Evolutionary conservation across 1,140 invertebrate species (phyloP), one percentile per base, ranked within the genome.

Genomic region (Charaxes varanes): DNA sequence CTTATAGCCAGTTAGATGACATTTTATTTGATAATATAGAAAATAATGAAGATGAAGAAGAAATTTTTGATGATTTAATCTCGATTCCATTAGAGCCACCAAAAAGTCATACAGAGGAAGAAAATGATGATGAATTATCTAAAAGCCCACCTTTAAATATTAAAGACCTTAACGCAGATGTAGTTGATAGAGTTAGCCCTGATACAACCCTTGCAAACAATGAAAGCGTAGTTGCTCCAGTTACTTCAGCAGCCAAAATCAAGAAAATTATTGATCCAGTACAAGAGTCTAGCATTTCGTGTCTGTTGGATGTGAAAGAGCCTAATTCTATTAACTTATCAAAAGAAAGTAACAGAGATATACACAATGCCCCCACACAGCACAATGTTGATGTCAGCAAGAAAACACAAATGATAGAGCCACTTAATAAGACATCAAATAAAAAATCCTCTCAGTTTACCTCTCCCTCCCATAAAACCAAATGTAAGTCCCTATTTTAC

Each of bases 1-100:
- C 77, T 8, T 81, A 81, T 17, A 77, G 71, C 51, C 77, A 81
- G 44, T 45, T 67, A 24, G 73, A 78, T 38, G 66, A 67, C 55
- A 50, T 64, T 18, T 24, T 41, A 24, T 46, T 45, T 46, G 33
- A 45, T 51, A 32, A 57, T 15, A 34, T 50, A 14, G 41, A 61
- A 7, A 19, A 42, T 41, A 28, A 55, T 42, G 47, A 69, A 6
- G 41, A 61, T 41, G 55, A 62, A 14, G 59, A 69, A 32, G 56
- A 62, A 19, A 58, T 50, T 48, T 14, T 46, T 30, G 46, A 61
- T 53, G 62, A 80, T 44, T 41, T 62, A 26, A 67, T 72, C 14
- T 54, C 32, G 18, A 64, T 68, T 37, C 59, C 55, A 15, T 34
- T 55, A 12, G 15, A 41, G 14, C 42, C 46, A 21, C 30, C 31